phyloP scores from a whole-genome alignment of 2,797 vertebrate species.

The Clarias fuscus region DNA sequence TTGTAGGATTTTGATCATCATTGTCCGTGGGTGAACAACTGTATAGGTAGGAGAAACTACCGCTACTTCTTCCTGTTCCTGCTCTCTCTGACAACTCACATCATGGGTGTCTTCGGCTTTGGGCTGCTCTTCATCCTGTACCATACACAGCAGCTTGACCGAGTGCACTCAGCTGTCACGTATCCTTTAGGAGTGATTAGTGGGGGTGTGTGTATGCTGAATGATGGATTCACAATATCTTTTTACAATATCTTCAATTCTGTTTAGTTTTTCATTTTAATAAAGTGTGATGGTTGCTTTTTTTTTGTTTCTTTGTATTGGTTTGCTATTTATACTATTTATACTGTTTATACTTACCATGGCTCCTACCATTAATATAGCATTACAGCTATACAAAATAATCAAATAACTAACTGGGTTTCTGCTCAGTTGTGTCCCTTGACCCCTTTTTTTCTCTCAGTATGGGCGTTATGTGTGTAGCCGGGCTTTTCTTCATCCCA shows the following conservation, averaged over 20 bases:
- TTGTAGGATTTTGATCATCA: slow-evolving; percentile 95
- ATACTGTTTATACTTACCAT: too few relatives aligned
- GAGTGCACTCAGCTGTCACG: slow-evolving; percentile 90
- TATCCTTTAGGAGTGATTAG: slow-evolving; percentile 80
- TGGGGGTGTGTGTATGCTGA: background rate
- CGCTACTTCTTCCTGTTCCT: slow-evolving; percentile 98
- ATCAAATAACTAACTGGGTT: background rate
- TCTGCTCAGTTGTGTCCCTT: slow-evolving; percentile 37
- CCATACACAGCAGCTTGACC: slow-evolving; percentile 87
- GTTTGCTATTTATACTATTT: too few relatives aligned
- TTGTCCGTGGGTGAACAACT: slow-evolving; percentile 99
- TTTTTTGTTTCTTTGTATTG: too few relatives aligned
- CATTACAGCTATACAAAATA: too few relatives aligned
- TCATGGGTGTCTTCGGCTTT: slow-evolving; percentile 94
- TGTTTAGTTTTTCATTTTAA: too few relatives aligned
- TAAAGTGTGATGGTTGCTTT: too few relatives aligned
- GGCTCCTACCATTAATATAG: too few relatives aligned
- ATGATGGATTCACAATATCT: background rate
- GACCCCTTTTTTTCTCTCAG: slow-evolving; percentile 71
- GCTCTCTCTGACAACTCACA: slow-evolving; percentile 92
- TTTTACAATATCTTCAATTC: too few relatives aligned
- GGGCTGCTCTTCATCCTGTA: slow-evolving; percentile 92
- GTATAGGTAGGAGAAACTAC: slow-evolving; percentile 95
- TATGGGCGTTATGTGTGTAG: slow-evolving; percentile 95
- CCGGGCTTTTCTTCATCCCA: slow-evolving; percentile 95